phyloP scores from a whole-genome alignment of 37 sponge, comb jelly and placozoan genomes.

The Mnemiopsis leidyi region DNA sequence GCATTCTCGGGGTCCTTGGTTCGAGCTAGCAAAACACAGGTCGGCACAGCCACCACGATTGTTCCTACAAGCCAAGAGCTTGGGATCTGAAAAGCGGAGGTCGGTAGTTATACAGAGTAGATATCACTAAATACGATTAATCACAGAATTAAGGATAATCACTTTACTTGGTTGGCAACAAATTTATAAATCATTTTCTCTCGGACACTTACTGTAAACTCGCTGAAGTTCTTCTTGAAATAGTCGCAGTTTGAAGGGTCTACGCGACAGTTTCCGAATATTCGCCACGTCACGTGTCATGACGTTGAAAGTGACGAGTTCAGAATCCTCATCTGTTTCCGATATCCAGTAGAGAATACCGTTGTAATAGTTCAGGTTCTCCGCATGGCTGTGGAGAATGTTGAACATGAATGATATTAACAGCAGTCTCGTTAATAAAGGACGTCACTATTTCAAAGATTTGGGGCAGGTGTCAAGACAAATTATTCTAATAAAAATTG shows the following conservation, averaged over 20 bases:
- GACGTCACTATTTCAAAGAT: too few species aligned
- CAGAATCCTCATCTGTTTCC: background rate
- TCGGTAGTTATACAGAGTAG: too few species aligned
- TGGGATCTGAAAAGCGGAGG: conserved; percentile 1
- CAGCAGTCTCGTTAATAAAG: too few species aligned
- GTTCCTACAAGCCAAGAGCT: background rate
- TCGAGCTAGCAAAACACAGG: background rate
- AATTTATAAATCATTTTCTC: too few species aligned
- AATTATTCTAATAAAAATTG: too few species aligned
- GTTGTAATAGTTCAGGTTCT: background rate
- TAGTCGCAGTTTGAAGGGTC: background rate
- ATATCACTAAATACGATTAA: too few species aligned
- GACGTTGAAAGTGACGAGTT: background rate
- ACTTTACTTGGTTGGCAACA: too few species aligned
- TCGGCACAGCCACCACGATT: background rate
- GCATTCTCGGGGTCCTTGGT: background rate
- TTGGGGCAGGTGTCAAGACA: too few species aligned
- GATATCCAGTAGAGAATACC: background rate
- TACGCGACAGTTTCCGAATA: background rate
- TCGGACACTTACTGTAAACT: background rate
- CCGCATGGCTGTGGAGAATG: background rate
- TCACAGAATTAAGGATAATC: too few species aligned
- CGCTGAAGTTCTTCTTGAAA: background rate
- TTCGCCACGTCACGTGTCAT: background rate
- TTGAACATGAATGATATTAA: too few species aligned